Evolutionary conservation across 2,888 invertebrate species (phyloP), one percentile per base, ranked within the genome.

Genomic region (Crioceris asparagi): DNA sequence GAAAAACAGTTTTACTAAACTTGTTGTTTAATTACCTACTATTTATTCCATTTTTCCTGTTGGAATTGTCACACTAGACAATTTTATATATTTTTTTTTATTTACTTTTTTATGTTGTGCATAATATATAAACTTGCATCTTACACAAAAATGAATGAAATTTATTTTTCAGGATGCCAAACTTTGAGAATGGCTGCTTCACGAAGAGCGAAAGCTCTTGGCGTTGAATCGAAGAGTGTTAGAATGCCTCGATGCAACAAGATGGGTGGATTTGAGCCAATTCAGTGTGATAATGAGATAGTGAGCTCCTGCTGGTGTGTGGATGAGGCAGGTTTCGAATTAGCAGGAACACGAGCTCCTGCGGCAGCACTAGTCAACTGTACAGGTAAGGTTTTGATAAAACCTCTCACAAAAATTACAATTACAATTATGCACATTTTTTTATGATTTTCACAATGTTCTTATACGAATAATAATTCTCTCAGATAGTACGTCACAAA

Each of bases 281-380:
- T 87, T 11, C 87, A 88, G 58, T 88, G 87, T 54, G 74, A 77
- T 36, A 77, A 81, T 50, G 77, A 77, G 51, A 74, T 77, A 40
- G 72, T 77, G 33, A 78, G 78, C 53, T 72, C 73, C 19, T 88
- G 88, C 58, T 88, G 87, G 86, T 88, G 88, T 59, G 83, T 87
- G 6, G 83, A 87, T 55, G 71, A 77, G 41, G 72, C 79, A 43
- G 88, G 88, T 1, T 75, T 77, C 46, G 87, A 88, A 68, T 58
- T 83, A 11, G 75, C 83, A 2, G 85, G 84, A 30, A 87, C 86
- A 0, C 66, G 79, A 46, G 77, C 79, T 1, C 70, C 74, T 11
- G 72, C 75, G 1, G 77, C 75, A 19, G 69, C 69, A 1, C 62
- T 74, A 12, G 76, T 83, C 16, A 80, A 83, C 62, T 83, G 83